These are phyloP conservation scores for Neogobius melanostomus DNA, from an alignment of 2,113 vertebrate species.

Conservation along the genomic window DNA sequence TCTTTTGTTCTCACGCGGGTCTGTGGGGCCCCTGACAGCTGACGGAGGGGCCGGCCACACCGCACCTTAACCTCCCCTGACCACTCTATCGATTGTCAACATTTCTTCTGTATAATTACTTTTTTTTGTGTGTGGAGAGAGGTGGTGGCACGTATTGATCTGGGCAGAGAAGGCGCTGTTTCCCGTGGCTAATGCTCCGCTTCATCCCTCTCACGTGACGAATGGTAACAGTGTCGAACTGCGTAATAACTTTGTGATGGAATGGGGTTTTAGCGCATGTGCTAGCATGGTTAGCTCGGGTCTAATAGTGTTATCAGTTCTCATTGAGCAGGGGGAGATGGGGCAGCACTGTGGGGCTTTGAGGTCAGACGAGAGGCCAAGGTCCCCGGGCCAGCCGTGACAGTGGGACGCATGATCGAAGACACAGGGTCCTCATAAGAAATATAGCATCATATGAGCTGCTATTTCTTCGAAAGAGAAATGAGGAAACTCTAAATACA, in stretches of 20 bases:
- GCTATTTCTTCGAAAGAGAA: no score
- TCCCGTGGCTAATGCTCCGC: slow-evolving; percentile 91
- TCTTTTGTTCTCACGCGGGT: slow-evolving; percentile 63
- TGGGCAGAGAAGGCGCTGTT: slow-evolving; percentile 84
- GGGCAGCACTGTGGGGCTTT: slow-evolving; percentile 30
- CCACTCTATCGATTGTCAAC: slow-evolving; percentile 89
- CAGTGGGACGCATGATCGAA: slow-evolving; percentile 14
- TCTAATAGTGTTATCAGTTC: slow-evolving; percentile 74
- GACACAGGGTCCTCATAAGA: not conserved
- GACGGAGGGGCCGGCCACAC: slow-evolving; percentile 61
- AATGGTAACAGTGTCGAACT: slow-evolving; percentile 83
- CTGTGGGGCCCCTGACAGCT: slow-evolving; percentile 71
- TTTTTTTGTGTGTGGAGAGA: slow-evolving; percentile 74
- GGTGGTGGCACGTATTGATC: slow-evolving; percentile 89
- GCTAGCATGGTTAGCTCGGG: slow-evolving; percentile 57
- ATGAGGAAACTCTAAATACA: no score
- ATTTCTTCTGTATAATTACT: slow-evolving; percentile 96
- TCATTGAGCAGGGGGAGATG: slow-evolving; percentile 60
- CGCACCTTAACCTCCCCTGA: slow-evolving; percentile 82
- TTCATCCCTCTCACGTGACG: slow-evolving; percentile 91
- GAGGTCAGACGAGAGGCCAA: slow-evolving; percentile 45
- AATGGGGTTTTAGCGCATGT: slow-evolving; percentile 79
- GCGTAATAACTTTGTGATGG: slow-evolving; percentile 95
- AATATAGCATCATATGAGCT: no score
- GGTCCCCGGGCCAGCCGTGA: slow-evolving; percentile 34